Percentiles rank a stretch among this genome's conserved stretches.
These are phyloP conservation scores for Trochalopteron elliotii DNA, from an alignment of 2,113 vertebrate species.

Conservation along the genomic window DNA sequence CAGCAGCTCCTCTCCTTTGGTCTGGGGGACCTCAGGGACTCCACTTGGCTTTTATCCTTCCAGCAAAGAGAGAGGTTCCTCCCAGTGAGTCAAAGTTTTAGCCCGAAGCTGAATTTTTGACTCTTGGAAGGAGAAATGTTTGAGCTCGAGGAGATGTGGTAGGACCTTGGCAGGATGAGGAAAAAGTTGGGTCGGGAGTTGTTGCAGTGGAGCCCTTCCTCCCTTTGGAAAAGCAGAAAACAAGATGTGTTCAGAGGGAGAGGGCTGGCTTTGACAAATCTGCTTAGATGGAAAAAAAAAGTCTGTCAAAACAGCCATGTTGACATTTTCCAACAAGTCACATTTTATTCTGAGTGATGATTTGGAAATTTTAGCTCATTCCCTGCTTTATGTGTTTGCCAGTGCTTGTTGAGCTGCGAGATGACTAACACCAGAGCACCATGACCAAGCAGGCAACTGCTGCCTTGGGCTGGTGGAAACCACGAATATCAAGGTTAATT, in stretches of 20 bases:
- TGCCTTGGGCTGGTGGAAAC: neutral
- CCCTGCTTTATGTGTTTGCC: neutral
- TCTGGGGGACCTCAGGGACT: neutral
- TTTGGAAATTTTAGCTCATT: slow-evolving; percentile 36
- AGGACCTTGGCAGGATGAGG: neutral
- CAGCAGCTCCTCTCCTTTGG: neutral
- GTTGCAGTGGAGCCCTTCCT: neutral
- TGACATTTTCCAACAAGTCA: slow-evolving; percentile 52
- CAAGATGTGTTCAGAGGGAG: neutral
- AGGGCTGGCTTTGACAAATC: slow-evolving; percentile 21
- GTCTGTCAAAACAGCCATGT: slow-evolving; percentile 48
- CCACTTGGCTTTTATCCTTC: neutral
- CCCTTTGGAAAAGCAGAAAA: neutral
- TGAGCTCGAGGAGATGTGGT: neutral
- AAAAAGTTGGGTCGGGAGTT: neutral
- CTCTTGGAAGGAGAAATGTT: neutral
- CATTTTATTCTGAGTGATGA: neutral
- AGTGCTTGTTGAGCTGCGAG: neutral
- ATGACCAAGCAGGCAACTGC: neutral
- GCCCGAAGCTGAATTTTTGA: neutral
- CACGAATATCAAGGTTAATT: neutral
- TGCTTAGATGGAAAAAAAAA: neutral
- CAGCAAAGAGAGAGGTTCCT: neutral
- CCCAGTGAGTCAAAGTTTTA: neutral
- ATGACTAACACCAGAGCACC: neutral